A percentile compares a stretch with the other conserved stretches of the same genome.
Conservation (phyloP, 1,140 invertebrate genomes). For the Zaprionus ornatus region DNA sequence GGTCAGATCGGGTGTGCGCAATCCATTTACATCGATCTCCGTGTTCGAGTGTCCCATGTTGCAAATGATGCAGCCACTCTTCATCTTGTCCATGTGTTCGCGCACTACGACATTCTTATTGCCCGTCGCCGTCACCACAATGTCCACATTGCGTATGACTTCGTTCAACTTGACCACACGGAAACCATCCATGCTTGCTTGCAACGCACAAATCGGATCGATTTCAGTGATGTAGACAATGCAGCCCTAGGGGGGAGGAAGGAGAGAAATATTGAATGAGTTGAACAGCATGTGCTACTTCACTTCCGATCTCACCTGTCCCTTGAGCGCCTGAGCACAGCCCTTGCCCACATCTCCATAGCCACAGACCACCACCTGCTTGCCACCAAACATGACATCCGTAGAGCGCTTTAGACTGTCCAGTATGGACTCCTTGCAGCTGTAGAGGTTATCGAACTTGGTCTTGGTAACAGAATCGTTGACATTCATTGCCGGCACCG, state of each 20-base stretch:
- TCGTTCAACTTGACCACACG: constrained; percentile 97
- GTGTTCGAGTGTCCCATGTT: constrained; percentile 99
- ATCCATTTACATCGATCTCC: constrained; percentile 98
- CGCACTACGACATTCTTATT: constrained; percentile 98
- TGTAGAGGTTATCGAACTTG: constrained; percentile 94
- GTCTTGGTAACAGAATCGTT: constrained; percentile 99
- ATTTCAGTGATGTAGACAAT: constrained; percentile 98
- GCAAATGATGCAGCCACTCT: constrained; percentile 97
- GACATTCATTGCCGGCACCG: constrained; percentile 99
- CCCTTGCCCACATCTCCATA: constrained; percentile 99
- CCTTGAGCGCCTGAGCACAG: constrained; percentile 97
- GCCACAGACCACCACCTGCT: constrained; percentile 98
- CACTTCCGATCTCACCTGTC: constrained; percentile 85
- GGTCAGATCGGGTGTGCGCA: constrained; percentile 96
- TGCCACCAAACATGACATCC: constrained; percentile 99
- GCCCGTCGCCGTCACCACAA: constrained; percentile 97
- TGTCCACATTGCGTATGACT: constrained; percentile 91
- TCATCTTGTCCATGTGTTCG: constrained; percentile 98
- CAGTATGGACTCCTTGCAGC: constrained; percentile 84
- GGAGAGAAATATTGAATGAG: not conserved
- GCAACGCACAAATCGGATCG: constrained; percentile 98
- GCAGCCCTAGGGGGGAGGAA: constrained; percentile 86
- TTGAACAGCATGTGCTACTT: not conserved
- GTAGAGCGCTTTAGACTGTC: constrained; percentile 83
- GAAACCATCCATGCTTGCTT: constrained; percentile 99